These are phyloP conservation scores for Pao palembangensis DNA, from an alignment of 2,113 vertebrate species.

Conservation along the genomic window DNA sequence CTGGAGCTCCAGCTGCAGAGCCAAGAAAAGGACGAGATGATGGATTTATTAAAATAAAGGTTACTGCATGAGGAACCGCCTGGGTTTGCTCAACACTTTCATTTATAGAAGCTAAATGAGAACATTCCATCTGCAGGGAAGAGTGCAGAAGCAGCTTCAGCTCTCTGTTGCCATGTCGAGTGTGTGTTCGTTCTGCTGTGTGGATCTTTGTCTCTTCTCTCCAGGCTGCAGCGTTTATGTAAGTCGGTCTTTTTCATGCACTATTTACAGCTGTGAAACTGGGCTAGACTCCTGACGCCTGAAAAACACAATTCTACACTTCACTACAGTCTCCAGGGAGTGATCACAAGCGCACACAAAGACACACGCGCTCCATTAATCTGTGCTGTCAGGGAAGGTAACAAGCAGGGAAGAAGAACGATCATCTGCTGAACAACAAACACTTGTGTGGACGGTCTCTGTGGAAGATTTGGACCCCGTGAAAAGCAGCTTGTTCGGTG, in stretches of 20 bases:
- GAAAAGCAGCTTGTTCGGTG: background rate
- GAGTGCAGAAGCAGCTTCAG: no score
- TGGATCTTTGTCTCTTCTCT: no score
- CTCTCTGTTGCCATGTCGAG: no score
- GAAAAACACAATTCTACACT: constrained; percentile 49
- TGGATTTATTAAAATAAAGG: no score
- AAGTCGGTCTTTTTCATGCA: constrained; percentile 53
- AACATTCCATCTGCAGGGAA: no score
- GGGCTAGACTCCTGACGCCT: constrained; percentile 44
- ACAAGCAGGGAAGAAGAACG: background rate
- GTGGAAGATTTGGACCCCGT: constrained; percentile 6
- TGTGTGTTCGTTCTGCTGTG: no score
- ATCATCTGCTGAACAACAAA: constrained; percentile 15
- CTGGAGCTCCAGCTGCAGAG: constrained; percentile 88
- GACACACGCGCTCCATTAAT: constrained; percentile 17
- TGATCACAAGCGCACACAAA: constrained; percentile 15
- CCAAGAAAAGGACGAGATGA: background rate
- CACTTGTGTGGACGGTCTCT: background rate
- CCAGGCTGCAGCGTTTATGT: no score
- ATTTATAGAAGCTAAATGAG: no score
- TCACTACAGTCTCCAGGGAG: constrained; percentile 33
- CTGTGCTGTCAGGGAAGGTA: constrained; percentile 15
- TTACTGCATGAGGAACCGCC: no score
- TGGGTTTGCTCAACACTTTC: no score
- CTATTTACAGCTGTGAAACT: constrained; percentile 67